Base-by-base conservation (phyloP, 2,797 vertebrate genomes). In the Clangula hyemalis region DNA sequence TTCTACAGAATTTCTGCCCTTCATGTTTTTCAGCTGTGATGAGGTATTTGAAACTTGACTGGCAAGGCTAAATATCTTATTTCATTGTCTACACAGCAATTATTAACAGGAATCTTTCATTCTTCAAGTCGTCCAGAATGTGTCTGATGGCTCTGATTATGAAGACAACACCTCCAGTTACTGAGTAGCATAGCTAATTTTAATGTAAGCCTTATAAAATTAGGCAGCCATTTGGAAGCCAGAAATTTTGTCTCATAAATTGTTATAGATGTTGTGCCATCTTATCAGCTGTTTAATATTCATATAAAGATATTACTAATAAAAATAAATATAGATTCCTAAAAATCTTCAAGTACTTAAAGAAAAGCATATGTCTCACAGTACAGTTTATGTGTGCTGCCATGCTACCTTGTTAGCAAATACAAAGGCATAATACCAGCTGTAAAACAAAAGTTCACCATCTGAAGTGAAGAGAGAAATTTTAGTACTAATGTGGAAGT, bases 361-460 rank as follows among this genome's bases (percentile, higher is more conserved):
- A 64, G 18, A 56, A 49, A 86, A 76, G 20, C 76, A 30, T 78
- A 72, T 56, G 72, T 60, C 41, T 78, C 2, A 0, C 58, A 41
- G 66, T 56, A 56, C 0, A 3, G n/a, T 88, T 47, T 12, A 90
- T 91, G 93, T 78, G 73, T 62, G 80, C 91, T 94, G 87, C 93
- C 91, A 72, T 84, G 73, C 64, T 45, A 20, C 85, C 83, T 94
- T 79, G 77, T 79, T 90, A 93, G 73, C 70, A 94, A 90, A 93
- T 70, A 76, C n/a, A 70, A 64, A 88, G 70, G 82, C 76, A 49
- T 27, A 54, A 6, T 88, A 58, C 65, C 87, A 91, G 41, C 90
- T 75, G 68, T 81, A 79, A 83, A 93, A 41, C 92, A 41, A 95
- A 45, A 28, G 36, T 56, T 73, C n/a, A 62, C 65, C 36, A 24